Evolutionary conservation across 2,113 vertebrate species (phyloP).

Genomic region (Falcunculus frontatus): DNA sequence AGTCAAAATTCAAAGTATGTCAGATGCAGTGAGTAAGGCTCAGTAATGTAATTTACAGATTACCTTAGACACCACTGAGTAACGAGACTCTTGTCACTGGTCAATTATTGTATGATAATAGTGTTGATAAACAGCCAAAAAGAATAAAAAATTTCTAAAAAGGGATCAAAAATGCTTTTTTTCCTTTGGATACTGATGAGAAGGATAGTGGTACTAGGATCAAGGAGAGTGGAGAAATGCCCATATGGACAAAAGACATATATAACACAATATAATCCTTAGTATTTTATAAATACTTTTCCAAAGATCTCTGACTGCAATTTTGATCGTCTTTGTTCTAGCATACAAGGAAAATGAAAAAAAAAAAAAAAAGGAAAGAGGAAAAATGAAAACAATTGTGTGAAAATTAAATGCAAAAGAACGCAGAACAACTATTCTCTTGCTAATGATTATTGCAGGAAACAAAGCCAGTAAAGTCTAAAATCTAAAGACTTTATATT

Average conservation of each 20-base stretch:
- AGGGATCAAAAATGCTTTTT: neutral
- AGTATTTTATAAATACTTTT: neutral
- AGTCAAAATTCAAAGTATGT: neutral
- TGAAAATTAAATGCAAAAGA: neutral
- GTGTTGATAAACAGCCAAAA: neutral
- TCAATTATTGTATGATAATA: neutral
- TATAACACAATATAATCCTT: neutral
- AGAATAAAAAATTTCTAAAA: neutral
- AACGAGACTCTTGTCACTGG: neutral
- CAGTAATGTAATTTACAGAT: slow-evolving; percentile 12
- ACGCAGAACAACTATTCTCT: neutral
- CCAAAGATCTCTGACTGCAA: neutral
- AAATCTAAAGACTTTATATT: neutral
- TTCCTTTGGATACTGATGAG: neutral
- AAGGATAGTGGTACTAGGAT: neutral
- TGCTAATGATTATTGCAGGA: neutral
- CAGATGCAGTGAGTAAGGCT: neutral
- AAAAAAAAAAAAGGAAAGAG: fast-evolving
- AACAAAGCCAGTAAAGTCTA: neutral
- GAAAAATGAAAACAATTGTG: fast-evolving
- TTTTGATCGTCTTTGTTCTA: neutral
- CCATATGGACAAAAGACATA: neutral
- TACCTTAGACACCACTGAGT: neutral
- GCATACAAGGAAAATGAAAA: neutral
- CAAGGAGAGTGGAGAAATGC: neutral